Conservation (phyloP, 1,140 invertebrate genomes). For the Lethocerus indicus region DNA sequence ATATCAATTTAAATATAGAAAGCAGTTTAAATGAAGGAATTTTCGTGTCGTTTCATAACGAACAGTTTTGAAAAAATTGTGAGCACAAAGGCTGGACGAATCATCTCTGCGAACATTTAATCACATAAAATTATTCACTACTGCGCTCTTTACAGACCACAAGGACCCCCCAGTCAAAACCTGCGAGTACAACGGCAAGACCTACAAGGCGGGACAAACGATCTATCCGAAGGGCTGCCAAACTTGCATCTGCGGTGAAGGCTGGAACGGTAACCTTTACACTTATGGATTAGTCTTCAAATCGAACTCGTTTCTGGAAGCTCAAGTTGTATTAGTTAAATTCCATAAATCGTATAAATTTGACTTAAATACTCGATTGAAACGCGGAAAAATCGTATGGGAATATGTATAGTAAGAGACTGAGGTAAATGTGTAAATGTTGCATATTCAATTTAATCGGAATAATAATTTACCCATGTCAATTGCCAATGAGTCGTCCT, state of each 20-base stretch:
- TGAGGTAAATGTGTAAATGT: neutral
- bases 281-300: neutral
- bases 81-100: neutral
- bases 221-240: conserved; percentile 5
- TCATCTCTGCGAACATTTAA: neutral
- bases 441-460: neutral
- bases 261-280: conserved; percentile 10
- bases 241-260: conserved; percentile 11
- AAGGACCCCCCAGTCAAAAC: neutral
- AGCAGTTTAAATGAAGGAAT: neutral
- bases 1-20: neutral
- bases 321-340: neutral
- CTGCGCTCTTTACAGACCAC: neutral
- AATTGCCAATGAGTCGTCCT: too few species aligned
- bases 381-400: neutral
- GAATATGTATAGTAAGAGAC: neutral
- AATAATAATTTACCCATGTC: neutral
- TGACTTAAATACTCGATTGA: neutral
- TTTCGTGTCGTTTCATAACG: neutral
- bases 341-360: neutral
- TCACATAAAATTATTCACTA: neutral
- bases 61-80: neutral
- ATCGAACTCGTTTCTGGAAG: neutral
- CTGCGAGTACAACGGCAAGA: conserved; percentile 10
- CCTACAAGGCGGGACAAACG: conserved; percentile 6